phyloP scores from a whole-genome alignment of 2,797 vertebrate genomes.

The Distichodus sexfasciatus region DNA sequence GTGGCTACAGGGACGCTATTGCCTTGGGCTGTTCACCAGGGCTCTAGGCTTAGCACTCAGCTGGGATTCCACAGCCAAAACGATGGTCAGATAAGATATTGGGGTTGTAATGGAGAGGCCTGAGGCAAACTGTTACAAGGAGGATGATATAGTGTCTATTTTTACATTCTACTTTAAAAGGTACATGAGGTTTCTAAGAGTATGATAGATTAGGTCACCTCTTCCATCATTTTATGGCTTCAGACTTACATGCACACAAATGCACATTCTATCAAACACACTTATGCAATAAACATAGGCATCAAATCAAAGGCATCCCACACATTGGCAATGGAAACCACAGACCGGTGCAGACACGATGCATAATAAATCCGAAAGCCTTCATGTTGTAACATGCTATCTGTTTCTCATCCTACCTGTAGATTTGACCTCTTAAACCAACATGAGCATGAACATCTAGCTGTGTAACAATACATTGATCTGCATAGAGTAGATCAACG shows the following conservation, averaged over 20 bases:
- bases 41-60: constrained; percentile 65
- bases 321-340: neutral
- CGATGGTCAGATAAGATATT: constrained; percentile 65
- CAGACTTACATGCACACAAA: neutral
- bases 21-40: constrained; percentile 52
- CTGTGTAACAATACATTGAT: too few species aligned
- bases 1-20: constrained; percentile 37
- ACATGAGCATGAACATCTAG: neutral
- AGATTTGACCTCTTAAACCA: neutral
- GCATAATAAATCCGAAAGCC: neutral
- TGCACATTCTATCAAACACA: neutral
- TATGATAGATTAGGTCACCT: constrained; percentile 16
- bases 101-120: constrained; percentile 25
- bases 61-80: constrained; percentile 48
- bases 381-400: neutral
- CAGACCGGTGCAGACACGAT: neutral
- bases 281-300: constrained; percentile 10
- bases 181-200: neutral
- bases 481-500: too few species aligned
- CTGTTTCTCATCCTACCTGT: neutral
- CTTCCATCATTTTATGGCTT: constrained; percentile 20
- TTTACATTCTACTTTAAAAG: constrained; percentile 34
- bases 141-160: constrained; percentile 25
- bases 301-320: constrained; percentile 13
- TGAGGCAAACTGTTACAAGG: constrained; percentile 4